These are phyloP conservation scores for Ophion costatus DNA, from an alignment of 2,888 invertebrate species.

Conservation along the genomic window DNA sequence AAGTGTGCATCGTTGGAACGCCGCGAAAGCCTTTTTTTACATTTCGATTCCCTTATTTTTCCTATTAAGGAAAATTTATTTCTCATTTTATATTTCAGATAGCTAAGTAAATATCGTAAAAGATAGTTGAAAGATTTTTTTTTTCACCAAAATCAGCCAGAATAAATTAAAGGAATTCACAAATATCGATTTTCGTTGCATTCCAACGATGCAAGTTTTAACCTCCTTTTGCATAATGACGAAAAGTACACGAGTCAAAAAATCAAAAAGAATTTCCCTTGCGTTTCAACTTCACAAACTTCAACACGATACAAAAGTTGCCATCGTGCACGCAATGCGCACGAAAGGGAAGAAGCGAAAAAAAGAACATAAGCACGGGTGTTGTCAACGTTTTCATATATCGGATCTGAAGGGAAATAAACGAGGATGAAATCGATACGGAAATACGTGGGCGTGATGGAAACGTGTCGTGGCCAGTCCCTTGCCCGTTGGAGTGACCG, in stretches of 20 bases:
- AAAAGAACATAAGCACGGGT: neutral
- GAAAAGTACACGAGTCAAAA: neutral
- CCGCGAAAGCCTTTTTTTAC: too few species aligned
- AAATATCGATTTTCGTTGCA: too few species aligned
- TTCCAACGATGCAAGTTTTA: neutral
- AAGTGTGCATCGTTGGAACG: too few species aligned
- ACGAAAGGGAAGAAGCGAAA: neutral
- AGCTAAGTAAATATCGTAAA: too few species aligned
- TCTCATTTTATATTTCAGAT: too few species aligned
- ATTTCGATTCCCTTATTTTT: too few species aligned
- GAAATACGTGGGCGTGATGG: slow-evolving; percentile 69
- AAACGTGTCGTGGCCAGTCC: slow-evolving; percentile 72
- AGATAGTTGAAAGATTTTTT: too few species aligned
- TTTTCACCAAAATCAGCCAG: too few species aligned
- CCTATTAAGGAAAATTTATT: slow-evolving; percentile 6
- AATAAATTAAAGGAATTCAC: too few species aligned
- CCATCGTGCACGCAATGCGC: neutral
- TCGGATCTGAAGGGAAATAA: slow-evolving; percentile 5
- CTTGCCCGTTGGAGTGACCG: slow-evolving; percentile 68
- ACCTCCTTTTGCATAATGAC: neutral
- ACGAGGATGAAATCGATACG: slow-evolving; percentile 61
- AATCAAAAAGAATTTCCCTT: neutral
- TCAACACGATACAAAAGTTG: neutral
- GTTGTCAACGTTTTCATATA: neutral
- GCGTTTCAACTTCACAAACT: neutral